A percentile compares a stretch with the other conserved stretches of the same genome.
These are phyloP conservation scores for Vulpes vulpes DNA, from an alignment of 2,113 vertebrate genomes.

Conservation along the genomic window DNA sequence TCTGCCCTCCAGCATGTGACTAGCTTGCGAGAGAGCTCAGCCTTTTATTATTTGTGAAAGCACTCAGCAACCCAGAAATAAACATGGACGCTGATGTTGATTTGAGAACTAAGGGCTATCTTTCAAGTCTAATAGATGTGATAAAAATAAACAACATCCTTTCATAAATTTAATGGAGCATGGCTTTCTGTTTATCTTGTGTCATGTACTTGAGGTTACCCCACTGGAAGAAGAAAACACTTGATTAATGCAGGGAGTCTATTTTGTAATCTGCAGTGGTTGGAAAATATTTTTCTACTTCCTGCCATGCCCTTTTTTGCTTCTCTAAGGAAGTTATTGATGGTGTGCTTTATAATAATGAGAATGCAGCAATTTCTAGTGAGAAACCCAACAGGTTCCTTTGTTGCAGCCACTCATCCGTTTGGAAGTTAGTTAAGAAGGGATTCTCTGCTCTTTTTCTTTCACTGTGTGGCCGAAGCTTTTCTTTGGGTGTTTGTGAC, in stretches of 20 bases:
- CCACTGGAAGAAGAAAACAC: slow-evolving; percentile 64
- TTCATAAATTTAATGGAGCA: slow-evolving; percentile 65
- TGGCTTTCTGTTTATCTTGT: slow-evolving; percentile 69
- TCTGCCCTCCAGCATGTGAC: background rate
- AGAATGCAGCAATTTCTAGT: background rate
- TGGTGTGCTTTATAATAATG: background rate
- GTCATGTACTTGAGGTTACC: slow-evolving; percentile 65
- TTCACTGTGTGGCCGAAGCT: background rate
- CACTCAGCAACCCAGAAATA: slow-evolving; percentile 68
- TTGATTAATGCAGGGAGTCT: slow-evolving; percentile 54
- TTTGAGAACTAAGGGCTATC: slow-evolving; percentile 63
- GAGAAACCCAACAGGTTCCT: background rate
- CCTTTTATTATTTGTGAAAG: slow-evolving; percentile 73
- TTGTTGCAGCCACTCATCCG: background rate
- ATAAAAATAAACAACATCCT: slow-evolving; percentile 75
- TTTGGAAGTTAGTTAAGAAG: slow-evolving; percentile 10
- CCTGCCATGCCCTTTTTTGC: background rate
- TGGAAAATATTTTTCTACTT: slow-evolving; percentile 60
- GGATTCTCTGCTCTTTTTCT: background rate
- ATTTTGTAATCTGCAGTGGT: background rate
- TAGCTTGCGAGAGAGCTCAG: slow-evolving; percentile 61
- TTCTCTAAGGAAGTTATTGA: slow-evolving; percentile 47
- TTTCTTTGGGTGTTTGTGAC: background rate
- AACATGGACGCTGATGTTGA: slow-evolving; percentile 55
- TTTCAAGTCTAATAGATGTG: slow-evolving; percentile 75